Evolutionary conservation across 2,888 invertebrate genomes (phyloP).

Genomic region (Yponomeuta malinellus): DNA sequence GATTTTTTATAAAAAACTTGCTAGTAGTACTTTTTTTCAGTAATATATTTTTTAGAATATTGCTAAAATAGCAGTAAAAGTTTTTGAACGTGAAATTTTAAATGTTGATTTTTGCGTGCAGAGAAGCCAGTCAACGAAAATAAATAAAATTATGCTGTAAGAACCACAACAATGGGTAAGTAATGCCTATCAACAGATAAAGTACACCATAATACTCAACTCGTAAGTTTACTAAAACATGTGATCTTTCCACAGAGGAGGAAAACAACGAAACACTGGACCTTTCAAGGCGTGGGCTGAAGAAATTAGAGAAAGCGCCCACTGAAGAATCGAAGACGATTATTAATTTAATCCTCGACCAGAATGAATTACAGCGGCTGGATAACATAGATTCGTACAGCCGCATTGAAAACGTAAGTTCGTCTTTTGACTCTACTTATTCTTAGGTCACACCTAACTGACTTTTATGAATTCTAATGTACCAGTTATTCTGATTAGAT

Average conservation of each 20-base stretch:
- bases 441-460: constrained; percentile 5
- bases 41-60: too few species aligned
- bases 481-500: background rate
- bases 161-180: constrained; percentile 48
- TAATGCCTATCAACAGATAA: constrained; percentile 17
- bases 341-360: constrained; percentile 85
- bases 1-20: too few species aligned
- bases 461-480: constrained; percentile 5
- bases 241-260: constrained; percentile 25
- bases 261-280: constrained; percentile 78
- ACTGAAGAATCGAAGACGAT: constrained; percentile 80
- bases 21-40: too few species aligned
- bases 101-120: constrained; percentile 48
- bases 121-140: constrained; percentile 32
- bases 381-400: constrained; percentile 91
- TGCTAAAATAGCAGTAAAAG: constrained; percentile 18
- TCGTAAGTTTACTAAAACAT: background rate
- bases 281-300: constrained; percentile 85
- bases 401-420: constrained; percentile 83
- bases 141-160: constrained; percentile 41
- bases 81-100: constrained; percentile 43
- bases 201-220: background rate
- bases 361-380: constrained; percentile 90
- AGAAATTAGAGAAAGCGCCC: constrained; percentile 86
- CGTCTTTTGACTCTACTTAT: background rate